Evolutionary conservation across 2,888 invertebrate genomes (phyloP), one percentile per base, ranked within the genome.

Genomic region (Oscheius sp.): DNA sequence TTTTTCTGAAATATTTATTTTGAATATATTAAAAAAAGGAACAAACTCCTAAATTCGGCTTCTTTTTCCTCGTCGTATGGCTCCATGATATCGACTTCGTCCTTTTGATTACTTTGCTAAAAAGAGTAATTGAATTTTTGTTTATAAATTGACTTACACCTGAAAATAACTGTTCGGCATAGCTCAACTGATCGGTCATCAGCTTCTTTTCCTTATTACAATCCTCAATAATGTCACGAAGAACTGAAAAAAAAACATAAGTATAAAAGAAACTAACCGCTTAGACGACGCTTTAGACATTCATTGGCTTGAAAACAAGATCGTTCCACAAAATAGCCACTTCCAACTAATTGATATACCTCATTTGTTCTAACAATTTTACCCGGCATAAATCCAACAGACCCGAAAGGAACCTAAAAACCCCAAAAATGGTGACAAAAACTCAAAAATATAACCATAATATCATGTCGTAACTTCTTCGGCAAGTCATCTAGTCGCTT

Each of bases 301-400:
- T 61, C 61, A 37, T 50, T 61, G 17, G 68, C 68, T 31, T 68
- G 61, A 42, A 23, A 61, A 58, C 52, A 52, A 45, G 29, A 45
- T 46, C 61, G 29, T 37, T 68, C 68, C 8, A 68, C 68, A 25
- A 68, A 68, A 29, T 61, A 68, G 0, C 61, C 68, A 37, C 61
- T 61, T 8, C 68, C 68, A 25, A 68, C 50, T 20, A 68, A 27
- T 48, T 46, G 34, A 23, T 61, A 46, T 1, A 72, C 72, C 55
- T 72, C 69, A 39, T 72, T 72, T 12, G 72, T 72, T 29, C 55
- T 27, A 20, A 72, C 61, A 27, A 72, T 65, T 50, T 65, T 57
- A 8, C 72, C 72, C 8, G 72, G 69, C 72, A 69, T 69, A 45
- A 65, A 72, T 5, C 69, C 72, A 15, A 65, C 69, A 23, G 34